Conservation (phyloP, 1,140 invertebrate species). For the Trachymyrmex cornetzi region DNA sequence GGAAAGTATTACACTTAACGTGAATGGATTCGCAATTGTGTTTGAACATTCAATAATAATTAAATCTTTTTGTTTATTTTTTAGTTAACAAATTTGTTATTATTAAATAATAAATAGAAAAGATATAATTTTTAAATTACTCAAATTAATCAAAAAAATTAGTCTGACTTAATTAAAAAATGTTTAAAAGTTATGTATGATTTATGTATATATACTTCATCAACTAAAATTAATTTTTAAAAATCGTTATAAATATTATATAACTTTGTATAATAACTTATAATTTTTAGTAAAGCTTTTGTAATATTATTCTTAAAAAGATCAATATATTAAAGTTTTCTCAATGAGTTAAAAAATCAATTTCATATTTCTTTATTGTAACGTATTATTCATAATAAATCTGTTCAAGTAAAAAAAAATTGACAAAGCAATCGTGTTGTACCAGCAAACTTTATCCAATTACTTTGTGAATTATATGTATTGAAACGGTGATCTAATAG, state of each 20-base stretch:
- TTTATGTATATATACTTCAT: not conserved
- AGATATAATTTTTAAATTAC: not conserved
- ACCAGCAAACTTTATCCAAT: not conserved
- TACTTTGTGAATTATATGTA: not conserved
- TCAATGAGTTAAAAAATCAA: not conserved
- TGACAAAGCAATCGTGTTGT: not conserved
- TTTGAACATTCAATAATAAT: constrained; percentile 4
- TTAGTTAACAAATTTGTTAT: not conserved
- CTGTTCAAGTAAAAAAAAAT: not conserved
- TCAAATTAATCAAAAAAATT: not conserved
- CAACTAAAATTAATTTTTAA: not conserved
- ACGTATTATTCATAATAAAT: not conserved
- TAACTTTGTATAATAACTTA: not conserved
- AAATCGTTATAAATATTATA: not conserved
- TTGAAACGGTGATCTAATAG: constrained; percentile 17
- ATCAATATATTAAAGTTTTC: not conserved
- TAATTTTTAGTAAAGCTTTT: not conserved
- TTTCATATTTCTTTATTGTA: constrained; percentile 4
- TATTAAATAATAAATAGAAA: not conserved
- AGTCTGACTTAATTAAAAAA: not conserved
- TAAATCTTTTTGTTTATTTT: not conserved
- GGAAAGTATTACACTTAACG: not conserved
- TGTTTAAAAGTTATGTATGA: not conserved
- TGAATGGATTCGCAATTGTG: not conserved
- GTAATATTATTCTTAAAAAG: not conserved